Base-by-base conservation (phyloP, 2,888 invertebrate species). In the Chrysolina oricalcia region DNA sequence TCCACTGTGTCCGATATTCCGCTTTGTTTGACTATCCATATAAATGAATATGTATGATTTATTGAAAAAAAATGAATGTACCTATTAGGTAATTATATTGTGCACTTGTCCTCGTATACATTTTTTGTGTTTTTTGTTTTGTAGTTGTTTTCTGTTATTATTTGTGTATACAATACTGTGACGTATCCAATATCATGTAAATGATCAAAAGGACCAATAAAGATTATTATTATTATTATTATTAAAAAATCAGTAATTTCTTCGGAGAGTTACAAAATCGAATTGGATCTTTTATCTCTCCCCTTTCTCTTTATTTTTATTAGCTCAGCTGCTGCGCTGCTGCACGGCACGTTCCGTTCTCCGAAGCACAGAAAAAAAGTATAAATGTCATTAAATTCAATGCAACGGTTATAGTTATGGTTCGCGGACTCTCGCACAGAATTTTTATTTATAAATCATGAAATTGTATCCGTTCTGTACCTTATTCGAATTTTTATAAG, bases 381-480 rank as follows among this genome's bases (percentile, higher is more conserved):
- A 62, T 40, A 27, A 21, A 72, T 48, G 65, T 64, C n/a, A 66
- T 76, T 65, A 71, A 71, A 76, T 73, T 71, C 67, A 67, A 76
- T 73, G 41, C 23, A 15, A 17, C 21, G 40, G 41, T 68, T 68
- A 40, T 53, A 41, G 68, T 53, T 40, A 56, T 68, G 53, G 56
- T 50, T 40, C 56, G 53, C 9, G 53, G 10, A 68, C 53, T 48
- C 40, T 35, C 46, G 35, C 15, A 23, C 64, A 65, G 56, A 23
- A 46, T 65, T 72, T 72, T 69, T 41, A 76, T 70, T 64, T 50
- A 72, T 76, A 72, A 76, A 75, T 72, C 56, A 75, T 74, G 41
- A 66, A 70, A 73, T 72, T 78, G 70, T 48, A 72, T 75, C 69
- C 21, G 50, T 67, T 40, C 21, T 35, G 3, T 17, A 46, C 35